Evolutionary conservation across 2,797 vertebrate species (phyloP), one percentile per base, ranked within the genome.

Genomic region (Bradypodion ventrale): DNA sequence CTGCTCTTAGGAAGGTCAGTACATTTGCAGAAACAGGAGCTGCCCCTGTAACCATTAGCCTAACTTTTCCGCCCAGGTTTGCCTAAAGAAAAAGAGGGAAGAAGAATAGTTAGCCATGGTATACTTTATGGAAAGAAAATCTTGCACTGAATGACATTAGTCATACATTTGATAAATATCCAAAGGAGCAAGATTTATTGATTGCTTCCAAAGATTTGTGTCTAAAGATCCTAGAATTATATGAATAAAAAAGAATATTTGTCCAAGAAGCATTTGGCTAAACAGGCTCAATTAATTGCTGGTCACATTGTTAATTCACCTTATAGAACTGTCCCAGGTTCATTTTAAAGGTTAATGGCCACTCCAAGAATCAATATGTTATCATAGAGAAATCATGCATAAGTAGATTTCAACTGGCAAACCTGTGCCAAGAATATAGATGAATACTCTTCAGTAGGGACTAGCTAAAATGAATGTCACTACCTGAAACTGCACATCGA

Each of bases 1-100:
- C 98, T 1, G 97, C 92, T 85, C 98, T 95, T 62, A 99, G 95
- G 90, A 99, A 99, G 0, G 98, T 98, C 87, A 99, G 94, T 29
- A 99, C 97, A 1, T 96, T 97, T 7, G 98, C 97, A 19, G 98
- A 98, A 73, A 99, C 97, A 0, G 98, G 98, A 0, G 98, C 98
- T 0, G 98, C 98, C 91, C 98, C 98, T 1, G 98, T 99, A 62
- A 99, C 0, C 97, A 99, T 99, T 80, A 99, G 91, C 83, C 97
- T 95, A 85, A 99, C 98, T 21, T 89, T 96, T 46, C 98, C 98
- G 16, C 98, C 98, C 77, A 99, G 94, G 89, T 97, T 98, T 52
- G 96, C 96, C 98, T 99, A 87, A 73, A 23, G n/a, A 35, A 29
- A 25, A 46, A 93, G 83, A 25, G 69, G 52, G 52, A 56, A 56